phyloP scores from a whole-genome alignment of 2,113 vertebrate species.

The Acinonyx jubatus region DNA sequence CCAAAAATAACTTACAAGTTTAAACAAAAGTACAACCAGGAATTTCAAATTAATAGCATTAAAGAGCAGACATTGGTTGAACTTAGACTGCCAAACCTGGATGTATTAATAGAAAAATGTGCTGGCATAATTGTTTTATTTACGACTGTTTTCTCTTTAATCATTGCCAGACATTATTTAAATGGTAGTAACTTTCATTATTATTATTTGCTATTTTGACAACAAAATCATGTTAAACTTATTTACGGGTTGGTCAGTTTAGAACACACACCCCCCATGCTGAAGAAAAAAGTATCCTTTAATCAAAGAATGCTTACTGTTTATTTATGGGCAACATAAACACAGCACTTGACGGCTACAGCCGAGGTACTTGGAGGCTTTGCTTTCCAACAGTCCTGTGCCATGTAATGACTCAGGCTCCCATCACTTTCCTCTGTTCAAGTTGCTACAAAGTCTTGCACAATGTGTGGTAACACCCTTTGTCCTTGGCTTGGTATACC shows the following conservation, averaged over 20 bases:
- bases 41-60: conserved; percentile 27
- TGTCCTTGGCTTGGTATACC: background rate
- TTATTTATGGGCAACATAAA: background rate
- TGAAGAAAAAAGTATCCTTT: background rate
- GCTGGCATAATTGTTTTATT: background rate
- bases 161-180: background rate
- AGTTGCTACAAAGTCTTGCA: background rate
- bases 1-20: background rate
- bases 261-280: background rate
- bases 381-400: background rate
- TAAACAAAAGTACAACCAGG: background rate
- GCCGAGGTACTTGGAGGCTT: background rate
- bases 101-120: background rate
- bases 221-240: conserved; percentile 1
- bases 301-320: background rate
- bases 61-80: background rate
- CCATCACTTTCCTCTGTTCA: background rate
- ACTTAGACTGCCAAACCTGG: background rate
- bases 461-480: background rate
- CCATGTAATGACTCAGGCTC: background rate
- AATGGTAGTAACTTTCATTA: background rate
- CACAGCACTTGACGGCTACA: background rate
- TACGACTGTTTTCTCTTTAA: background rate
- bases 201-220: background rate
- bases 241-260: background rate